These are phyloP conservation scores for Agonopterix arenella DNA, from an alignment of 2,888 invertebrate species.

Conservation along the genomic window DNA sequence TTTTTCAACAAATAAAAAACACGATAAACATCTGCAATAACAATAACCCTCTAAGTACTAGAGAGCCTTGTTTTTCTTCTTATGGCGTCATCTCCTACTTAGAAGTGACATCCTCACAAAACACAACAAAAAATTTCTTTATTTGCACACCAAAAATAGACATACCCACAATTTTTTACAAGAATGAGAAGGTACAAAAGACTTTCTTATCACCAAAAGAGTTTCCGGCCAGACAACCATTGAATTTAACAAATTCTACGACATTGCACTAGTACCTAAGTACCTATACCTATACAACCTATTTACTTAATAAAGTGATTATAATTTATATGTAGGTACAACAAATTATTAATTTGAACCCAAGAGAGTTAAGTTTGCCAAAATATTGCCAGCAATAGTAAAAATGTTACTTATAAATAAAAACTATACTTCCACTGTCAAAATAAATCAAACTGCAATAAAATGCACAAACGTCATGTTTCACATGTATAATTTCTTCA, in stretches of 20 bases:
- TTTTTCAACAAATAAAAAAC: not conserved
- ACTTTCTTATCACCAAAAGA: no score
- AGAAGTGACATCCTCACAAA: no score
- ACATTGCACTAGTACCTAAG: not conserved
- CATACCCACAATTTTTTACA: no score
- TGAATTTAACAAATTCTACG: not conserved
- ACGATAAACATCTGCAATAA: no score
- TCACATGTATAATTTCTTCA: constrained; percentile 21
- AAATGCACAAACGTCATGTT: constrained; percentile 9
- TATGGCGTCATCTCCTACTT: no score
- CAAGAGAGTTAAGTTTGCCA: not conserved
- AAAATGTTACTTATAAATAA: not conserved
- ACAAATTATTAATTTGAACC: not conserved
- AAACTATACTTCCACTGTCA: not conserved
- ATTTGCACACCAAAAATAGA: no score
- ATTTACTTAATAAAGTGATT: no score
- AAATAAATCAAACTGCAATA: constrained; percentile 11
- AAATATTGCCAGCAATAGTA: not conserved
- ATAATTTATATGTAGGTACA: not conserved
- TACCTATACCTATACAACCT: not conserved
- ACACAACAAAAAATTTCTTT: no score
- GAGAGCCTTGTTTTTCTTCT: no score
- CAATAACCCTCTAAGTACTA: no score
- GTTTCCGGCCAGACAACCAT: no score
- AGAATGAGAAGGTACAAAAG: no score